These are phyloP conservation scores for Cheilosia variabilis DNA, from an alignment of 2,888 invertebrate species.

Conservation along the genomic window DNA sequence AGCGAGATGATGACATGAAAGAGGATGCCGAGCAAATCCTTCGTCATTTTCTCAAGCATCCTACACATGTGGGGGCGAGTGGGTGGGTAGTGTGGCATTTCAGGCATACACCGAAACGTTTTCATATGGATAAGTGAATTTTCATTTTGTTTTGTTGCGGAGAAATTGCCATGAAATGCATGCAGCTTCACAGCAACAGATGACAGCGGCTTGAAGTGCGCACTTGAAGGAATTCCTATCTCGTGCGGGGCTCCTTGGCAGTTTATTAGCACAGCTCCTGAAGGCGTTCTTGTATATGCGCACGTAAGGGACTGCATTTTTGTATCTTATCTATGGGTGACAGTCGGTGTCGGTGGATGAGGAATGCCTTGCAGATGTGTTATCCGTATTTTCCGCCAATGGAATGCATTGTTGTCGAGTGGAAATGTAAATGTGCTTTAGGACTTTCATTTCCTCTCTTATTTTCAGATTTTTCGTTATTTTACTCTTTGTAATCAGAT, in stretches of 20 bases:
- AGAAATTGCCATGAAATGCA: slow-evolving; percentile 53
- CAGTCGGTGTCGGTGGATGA: neutral
- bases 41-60: slow-evolving; percentile 8
- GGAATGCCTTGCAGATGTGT: neutral
- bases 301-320: neutral
- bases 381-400: neutral
- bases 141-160: slow-evolving; percentile 32
- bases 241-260: slow-evolving; percentile 28
- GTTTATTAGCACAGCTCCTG: slow-evolving; percentile 44
- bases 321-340: slow-evolving; percentile 16
- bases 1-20: neutral
- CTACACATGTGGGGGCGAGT: neutral
- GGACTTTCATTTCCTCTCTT: too few relatives aligned
- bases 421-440: neutral
- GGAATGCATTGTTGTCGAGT: neutral
- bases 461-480: too few relatives aligned
- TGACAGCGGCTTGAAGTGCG: slow-evolving; percentile 38
- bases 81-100: slow-evolving; percentile 4
- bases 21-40: slow-evolving; percentile 31
- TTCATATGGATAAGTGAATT: slow-evolving; percentile 45
- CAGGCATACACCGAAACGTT: slow-evolving; percentile 6
- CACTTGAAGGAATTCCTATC: slow-evolving; percentile 36
- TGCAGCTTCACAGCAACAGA: slow-evolving; percentile 34
- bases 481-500: too few relatives aligned
- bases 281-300: slow-evolving; percentile 4